A percentile compares a stretch with the other conserved stretches of the same genome.
These are phyloP conservation scores for Carposina sasakii DNA, from an alignment of 1,140 invertebrate genomes.

Conservation along the genomic window DNA sequence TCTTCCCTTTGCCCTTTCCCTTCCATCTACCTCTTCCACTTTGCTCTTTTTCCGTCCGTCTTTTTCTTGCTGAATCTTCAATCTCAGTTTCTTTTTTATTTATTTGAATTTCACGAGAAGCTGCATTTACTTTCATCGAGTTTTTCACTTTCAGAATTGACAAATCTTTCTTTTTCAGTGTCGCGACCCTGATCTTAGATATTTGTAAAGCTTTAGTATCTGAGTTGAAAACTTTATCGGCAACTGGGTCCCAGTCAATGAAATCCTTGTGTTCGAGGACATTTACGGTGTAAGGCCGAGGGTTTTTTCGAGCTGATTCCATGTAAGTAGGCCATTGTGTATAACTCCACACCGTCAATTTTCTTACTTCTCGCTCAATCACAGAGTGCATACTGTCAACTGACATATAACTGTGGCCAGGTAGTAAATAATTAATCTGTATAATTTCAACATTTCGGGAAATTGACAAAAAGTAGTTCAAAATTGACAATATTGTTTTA, in stretches of 20 bases:
- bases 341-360: background rate
- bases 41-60: background rate
- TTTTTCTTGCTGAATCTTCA: background rate
- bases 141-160: background rate
- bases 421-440: conserved; percentile 24
- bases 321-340: conserved; percentile 9
- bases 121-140: background rate
- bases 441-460: conserved; percentile 16
- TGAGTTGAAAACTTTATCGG: background rate
- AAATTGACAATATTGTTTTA: conserved; percentile 14
- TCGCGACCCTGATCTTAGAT: background rate
- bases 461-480: conserved; percentile 12
- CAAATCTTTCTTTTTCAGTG: background rate
- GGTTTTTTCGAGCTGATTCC: conserved; percentile 11
- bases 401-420: conserved; percentile 21
- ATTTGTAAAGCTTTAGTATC: background rate
- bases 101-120: too few relatives aligned
- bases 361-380: conserved; percentile 9
- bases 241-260: background rate
- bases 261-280: conserved; percentile 11
- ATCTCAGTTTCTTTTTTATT: background rate
- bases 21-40: background rate
- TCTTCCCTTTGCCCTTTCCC: background rate
- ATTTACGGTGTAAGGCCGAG: conserved; percentile 15
- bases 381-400: conserved; percentile 14